Percentiles rank a stretch among this genome's conserved stretches.
Evolutionary conservation across 1,140 invertebrate genomes (phyloP).

Genomic region (Dendrolimus kikuchii): DNA sequence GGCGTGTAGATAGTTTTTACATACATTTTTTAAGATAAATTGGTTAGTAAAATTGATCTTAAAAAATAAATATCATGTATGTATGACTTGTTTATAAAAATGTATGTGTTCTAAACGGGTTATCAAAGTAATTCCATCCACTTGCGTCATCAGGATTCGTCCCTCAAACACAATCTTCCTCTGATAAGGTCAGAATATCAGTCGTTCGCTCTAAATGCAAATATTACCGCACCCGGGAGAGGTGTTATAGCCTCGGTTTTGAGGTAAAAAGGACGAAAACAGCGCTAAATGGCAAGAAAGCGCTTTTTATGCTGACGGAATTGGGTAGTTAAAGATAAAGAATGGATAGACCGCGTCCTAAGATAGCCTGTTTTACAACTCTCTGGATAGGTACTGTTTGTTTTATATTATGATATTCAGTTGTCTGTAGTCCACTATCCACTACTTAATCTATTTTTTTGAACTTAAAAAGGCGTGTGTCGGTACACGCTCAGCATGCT

Average conservation of each 20-base stretch:
- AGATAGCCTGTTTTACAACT: slow-evolving; percentile 26
- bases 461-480: too few species aligned
- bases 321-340: slow-evolving; percentile 59
- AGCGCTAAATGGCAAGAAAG: slow-evolving; percentile 59
- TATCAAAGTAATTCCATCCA: slow-evolving; percentile 18
- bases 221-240: slow-evolving; percentile 62
- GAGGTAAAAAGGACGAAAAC: slow-evolving; percentile 63
- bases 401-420: slow-evolving; percentile 12
- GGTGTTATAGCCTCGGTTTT: slow-evolving; percentile 62
- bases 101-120: not conserved
- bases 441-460: not conserved
- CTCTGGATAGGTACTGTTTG: slow-evolving; percentile 9
- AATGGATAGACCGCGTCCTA: slow-evolving; percentile 35
- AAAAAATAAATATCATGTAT: too few species aligned
- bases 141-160: slow-evolving; percentile 43
- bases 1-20: too few species aligned
- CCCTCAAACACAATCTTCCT: slow-evolving; percentile 56
- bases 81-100: not conserved
- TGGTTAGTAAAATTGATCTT: too few species aligned
- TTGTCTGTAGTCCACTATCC: not conserved
- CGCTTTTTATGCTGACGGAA: slow-evolving; percentile 59
- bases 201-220: slow-evolving; percentile 68
- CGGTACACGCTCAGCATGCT: too few species aligned
- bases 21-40: too few species aligned
- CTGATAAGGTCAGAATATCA: slow-evolving; percentile 67